Evolutionary conservation across 2,113 vertebrate species (phyloP).

Genomic region (Poeciliopsis turrubarensis): DNA sequence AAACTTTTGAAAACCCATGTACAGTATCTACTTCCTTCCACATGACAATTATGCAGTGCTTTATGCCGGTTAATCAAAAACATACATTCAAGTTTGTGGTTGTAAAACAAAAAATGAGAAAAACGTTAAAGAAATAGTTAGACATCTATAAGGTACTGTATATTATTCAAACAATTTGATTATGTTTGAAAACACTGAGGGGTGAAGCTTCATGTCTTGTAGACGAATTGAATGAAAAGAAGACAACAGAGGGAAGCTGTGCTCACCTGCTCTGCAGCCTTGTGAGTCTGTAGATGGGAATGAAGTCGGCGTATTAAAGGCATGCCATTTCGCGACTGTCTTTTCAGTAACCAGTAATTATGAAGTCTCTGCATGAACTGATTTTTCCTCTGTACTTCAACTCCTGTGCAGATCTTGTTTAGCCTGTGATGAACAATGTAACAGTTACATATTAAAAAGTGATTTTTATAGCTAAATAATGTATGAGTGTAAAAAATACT

Average conservation of each 20-base stretch:
- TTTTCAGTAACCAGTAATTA: constrained; percentile 96
- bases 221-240: not conserved
- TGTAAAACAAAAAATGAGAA: not conserved
- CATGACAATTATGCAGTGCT: too few relatives aligned
- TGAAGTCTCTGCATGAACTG: constrained; percentile 98
- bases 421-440: constrained; percentile 79
- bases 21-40: too few relatives aligned
- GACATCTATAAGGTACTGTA: not conserved
- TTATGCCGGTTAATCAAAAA: too few relatives aligned
- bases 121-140: not conserved
- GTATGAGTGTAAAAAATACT: not conserved
- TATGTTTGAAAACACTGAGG: not conserved
- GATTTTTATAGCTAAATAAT: not conserved
- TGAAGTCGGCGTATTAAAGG: constrained; percentile 95
- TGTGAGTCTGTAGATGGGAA: constrained; percentile 91
- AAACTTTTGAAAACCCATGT: too few relatives aligned
- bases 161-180: not conserved
- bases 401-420: constrained; percentile 95
- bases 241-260: not conserved
- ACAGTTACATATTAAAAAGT: not conserved
- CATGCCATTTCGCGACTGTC: constrained; percentile 94
- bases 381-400: constrained; percentile 94
- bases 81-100: not conserved
- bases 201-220: not conserved
- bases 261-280: constrained; percentile 84